These are phyloP conservation scores for Nautilus pompilius DNA, from an alignment of 1,140 invertebrate species.

Conservation along the genomic window DNA sequence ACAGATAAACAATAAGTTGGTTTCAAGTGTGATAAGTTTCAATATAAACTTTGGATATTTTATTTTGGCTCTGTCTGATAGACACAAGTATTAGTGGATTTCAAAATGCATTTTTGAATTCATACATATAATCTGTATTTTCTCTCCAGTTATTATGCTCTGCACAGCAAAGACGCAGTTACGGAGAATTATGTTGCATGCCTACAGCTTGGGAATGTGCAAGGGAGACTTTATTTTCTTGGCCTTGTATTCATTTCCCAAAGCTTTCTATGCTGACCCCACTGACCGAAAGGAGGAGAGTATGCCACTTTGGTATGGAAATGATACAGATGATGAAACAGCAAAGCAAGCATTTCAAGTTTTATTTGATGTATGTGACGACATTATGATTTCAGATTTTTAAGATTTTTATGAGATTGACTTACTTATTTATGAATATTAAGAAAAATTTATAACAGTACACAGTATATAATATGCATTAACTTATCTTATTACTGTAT, in stretches of 20 bases:
- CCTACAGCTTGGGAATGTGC: constrained; percentile 21
- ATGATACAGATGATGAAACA: constrained; percentile 13
- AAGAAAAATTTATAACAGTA: too few species aligned
- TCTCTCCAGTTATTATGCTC: constrained; percentile 28
- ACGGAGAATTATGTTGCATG: constrained; percentile 19
- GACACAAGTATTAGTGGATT: too few species aligned
- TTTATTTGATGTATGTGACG: constrained; percentile 27
- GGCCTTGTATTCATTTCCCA: constrained; percentile 1
- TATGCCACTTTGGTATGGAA: constrained; percentile 21
- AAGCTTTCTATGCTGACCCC: constrained; percentile 1
- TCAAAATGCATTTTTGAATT: background rate
- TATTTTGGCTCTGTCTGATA: too few species aligned
- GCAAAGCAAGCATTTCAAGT: constrained; percentile 19
- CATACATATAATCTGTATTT: background rate
- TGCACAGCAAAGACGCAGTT: constrained; percentile 25
- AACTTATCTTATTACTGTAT: too few species aligned
- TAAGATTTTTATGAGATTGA: too few species aligned
- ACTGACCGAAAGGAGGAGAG: background rate
- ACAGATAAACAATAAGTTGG: too few species aligned
- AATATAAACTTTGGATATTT: too few species aligned
- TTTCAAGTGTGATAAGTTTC: too few species aligned
- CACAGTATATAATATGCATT: too few species aligned
- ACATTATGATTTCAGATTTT: too few species aligned
- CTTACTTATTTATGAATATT: too few species aligned
- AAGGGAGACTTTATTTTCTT: constrained; percentile 27